Evolutionary conservation across 2,797 vertebrate species (phyloP).

Genomic region (Phrynocephalus forsythii): DNA sequence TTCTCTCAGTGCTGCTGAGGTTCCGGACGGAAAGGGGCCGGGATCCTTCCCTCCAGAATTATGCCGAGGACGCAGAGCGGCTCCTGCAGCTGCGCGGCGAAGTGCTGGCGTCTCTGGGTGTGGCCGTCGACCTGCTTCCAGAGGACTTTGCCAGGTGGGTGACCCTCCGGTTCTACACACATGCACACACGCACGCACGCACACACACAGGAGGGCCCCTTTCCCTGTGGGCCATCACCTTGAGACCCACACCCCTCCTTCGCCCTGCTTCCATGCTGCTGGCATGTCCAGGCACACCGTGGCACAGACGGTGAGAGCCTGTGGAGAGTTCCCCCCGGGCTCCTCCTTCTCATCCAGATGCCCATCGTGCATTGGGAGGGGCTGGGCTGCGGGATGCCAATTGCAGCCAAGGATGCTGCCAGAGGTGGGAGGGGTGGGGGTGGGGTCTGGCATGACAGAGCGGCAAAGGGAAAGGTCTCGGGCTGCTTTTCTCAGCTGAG

Average conservation of each 20-base stretch:
- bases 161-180: no score
- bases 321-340: no score
- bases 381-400: background rate
- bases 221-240: no score
- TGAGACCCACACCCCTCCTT: no score
- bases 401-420: background rate
- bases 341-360: no score
- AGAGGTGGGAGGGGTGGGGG: background rate
- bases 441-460: background rate
- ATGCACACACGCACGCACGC: no score
- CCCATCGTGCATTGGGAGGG: no score
- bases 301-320: no score
- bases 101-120: conserved; percentile 81
- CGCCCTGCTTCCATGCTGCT: no score
- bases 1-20: conserved; percentile 86
- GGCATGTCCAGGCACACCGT: no score
- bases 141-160: conserved; percentile 88
- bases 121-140: conserved; percentile 80
- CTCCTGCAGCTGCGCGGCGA: conserved; percentile 85
- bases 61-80: conserved; percentile 79
- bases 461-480: background rate
- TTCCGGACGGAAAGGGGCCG: conserved; percentile 90
- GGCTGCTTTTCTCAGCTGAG: background rate
- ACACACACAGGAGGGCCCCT: no score
- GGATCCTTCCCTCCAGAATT: conserved; percentile 82